Percentiles rank a stretch among this genome's conserved stretches.
phyloP scores from a whole-genome alignment of 2,888 invertebrate genomes.

The Neelides folsomi region DNA sequence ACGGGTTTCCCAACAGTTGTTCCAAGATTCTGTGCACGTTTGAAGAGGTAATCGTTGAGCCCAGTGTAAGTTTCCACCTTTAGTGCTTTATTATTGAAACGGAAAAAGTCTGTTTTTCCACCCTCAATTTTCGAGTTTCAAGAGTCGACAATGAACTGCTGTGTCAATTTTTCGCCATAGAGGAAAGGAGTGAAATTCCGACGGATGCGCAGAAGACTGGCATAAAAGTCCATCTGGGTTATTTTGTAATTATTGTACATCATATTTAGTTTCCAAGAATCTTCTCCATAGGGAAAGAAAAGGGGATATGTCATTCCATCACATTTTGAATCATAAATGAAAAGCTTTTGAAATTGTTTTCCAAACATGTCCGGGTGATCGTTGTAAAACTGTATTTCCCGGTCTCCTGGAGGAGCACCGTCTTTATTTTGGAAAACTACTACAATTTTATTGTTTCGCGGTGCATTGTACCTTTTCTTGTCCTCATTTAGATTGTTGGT shows the following conservation, averaged over 20 bases:
- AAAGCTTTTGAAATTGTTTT: neutral
- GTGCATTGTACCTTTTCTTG: constrained; percentile 21
- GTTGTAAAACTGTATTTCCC: constrained; percentile 18
- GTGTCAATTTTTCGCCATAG: constrained; percentile 23
- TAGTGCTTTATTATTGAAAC: constrained; percentile 28
- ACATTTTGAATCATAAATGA: constrained; percentile 10
- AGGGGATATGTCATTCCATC: constrained; percentile 29
- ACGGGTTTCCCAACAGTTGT: constrained; percentile 5
- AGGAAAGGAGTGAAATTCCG: constrained; percentile 29
- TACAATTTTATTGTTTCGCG: constrained; percentile 22
- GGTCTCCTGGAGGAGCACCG: constrained; percentile 23
- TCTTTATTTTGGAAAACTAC: constrained; percentile 18
- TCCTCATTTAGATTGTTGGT: constrained; percentile 4
- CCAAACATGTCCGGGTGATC: no score
- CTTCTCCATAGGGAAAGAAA: constrained; percentile 24
- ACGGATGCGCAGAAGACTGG: neutral
- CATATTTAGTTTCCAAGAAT: neutral
- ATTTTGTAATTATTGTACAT: neutral
- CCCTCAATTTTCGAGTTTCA: constrained; percentile 32
- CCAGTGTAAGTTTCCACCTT: constrained; percentile 29
- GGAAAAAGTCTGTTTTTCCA: constrained; percentile 22
- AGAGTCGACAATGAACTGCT: constrained; percentile 33
- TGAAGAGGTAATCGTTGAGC: constrained; percentile 23
- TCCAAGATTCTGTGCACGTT: neutral
- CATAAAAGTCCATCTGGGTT: constrained; percentile 19